phyloP scores from a whole-genome alignment of 2,888 invertebrate species.

The Deroplatys truncata region DNA sequence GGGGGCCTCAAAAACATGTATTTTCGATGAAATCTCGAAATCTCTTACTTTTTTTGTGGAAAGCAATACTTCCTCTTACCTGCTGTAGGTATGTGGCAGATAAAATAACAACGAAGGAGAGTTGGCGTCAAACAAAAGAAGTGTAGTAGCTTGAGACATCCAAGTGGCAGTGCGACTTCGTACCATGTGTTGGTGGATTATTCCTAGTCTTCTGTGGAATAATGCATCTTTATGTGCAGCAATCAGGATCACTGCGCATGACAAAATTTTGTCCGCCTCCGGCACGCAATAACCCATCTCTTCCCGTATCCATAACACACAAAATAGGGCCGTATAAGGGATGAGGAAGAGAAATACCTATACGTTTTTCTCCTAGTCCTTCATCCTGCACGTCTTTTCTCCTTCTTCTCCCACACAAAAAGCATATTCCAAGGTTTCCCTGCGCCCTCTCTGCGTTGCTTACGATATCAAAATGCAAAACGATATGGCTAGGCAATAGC shows the following conservation, averaged over 20 bases:
- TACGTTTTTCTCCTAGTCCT: neutral
- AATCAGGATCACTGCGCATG: neutral
- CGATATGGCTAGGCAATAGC: slow-evolving; percentile 18
- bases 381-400: neutral
- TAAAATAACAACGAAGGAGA: no score
- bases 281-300: neutral
- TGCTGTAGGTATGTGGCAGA: no score
- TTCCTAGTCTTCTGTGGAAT: neutral
- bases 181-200: neutral
- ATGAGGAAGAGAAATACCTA: neutral
- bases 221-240: neutral
- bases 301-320: neutral
- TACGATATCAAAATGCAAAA: slow-evolving; percentile 17
- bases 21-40: no score
- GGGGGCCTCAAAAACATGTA: no score
- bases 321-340: neutral
- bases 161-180: neutral
- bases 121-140: neutral
- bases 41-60: no score
- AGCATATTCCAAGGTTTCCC: neutral
- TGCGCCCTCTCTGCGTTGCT: neutral
- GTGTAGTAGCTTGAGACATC: neutral
- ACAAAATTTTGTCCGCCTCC: neutral
- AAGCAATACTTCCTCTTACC: no score
- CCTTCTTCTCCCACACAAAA: neutral